Evolutionary conservation across 2,888 invertebrate genomes (phyloP).

Genomic region (Agrotis clavis): DNA sequence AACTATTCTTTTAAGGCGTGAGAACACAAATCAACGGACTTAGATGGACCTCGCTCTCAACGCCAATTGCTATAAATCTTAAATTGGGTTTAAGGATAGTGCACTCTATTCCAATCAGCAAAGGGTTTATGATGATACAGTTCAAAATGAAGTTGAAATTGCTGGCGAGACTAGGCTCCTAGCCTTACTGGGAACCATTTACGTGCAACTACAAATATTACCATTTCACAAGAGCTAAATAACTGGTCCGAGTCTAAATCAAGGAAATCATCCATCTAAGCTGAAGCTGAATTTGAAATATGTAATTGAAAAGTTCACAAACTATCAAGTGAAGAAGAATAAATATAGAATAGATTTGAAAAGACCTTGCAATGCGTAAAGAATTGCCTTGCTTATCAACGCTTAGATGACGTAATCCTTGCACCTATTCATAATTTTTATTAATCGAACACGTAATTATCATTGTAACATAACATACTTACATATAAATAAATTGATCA

Average conservation of each 20-base stretch:
- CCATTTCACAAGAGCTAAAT: conserved; percentile 24
- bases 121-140: conserved; percentile 28
- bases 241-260: neutral
- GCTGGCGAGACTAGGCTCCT: conserved; percentile 13
- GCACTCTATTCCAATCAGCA: conserved; percentile 32
- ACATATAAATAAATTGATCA: conserved; percentile 47
- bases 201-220: conserved; percentile 44
- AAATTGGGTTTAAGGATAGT: conserved; percentile 22
- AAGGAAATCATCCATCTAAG: neutral
- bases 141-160: conserved; percentile 24
- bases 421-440: conserved; percentile 39
- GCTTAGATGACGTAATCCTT: conserved; percentile 13
- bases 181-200: conserved; percentile 35
- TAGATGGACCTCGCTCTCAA: conserved; percentile 48
- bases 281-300: neutral
- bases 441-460: conserved; percentile 41
- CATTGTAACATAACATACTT: conserved; percentile 24
- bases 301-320: conserved; percentile 3
- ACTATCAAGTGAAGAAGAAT: neutral
- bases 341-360: neutral
- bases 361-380: neutral
- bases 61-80: conserved; percentile 52
- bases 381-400: conserved; percentile 2
- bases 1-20: conserved; percentile 53
- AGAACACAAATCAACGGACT: conserved; percentile 51